phyloP scores from a whole-genome alignment of 2,888 invertebrate species.

The Stenodera caucasica region DNA sequence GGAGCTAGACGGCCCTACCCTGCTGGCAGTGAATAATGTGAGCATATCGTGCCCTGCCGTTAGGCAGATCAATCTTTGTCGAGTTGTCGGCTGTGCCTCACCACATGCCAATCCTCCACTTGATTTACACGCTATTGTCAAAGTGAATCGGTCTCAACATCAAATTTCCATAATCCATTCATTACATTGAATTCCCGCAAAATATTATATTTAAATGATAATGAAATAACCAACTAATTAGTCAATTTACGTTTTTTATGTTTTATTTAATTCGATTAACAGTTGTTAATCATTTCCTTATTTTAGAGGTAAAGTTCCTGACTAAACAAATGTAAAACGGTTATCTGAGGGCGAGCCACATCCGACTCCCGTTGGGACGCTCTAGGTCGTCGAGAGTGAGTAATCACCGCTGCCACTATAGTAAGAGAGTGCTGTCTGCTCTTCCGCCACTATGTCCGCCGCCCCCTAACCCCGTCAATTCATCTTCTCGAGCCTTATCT shows the following conservation, averaged over 20 bases:
- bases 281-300: slow-evolving; percentile 34
- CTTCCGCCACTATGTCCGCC: slow-evolving; percentile 54
- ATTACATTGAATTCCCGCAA: slow-evolving; percentile 32
- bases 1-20: slow-evolving; percentile 33
- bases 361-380: slow-evolving; percentile 49
- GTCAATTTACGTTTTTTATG: background rate
- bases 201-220: too few species aligned
- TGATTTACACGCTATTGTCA: slow-evolving; percentile 48
- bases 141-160: slow-evolving; percentile 36
- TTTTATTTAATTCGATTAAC: background rate
- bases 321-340: slow-evolving; percentile 53
- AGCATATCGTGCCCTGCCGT: slow-evolving; percentile 49
- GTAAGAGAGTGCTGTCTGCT: slow-evolving; percentile 55
- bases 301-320: slow-evolving; percentile 38
- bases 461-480: slow-evolving; percentile 54
- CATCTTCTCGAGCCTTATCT: slow-evolving; percentile 51
- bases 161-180: slow-evolving; percentile 46
- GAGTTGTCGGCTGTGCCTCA: slow-evolving; percentile 46
- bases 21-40: slow-evolving; percentile 50
- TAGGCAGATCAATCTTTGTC: slow-evolving; percentile 49
- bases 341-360: slow-evolving; percentile 54
- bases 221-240: slow-evolving; percentile 29
- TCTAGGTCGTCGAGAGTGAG: slow-evolving; percentile 49
- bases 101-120: slow-evolving; percentile 53
- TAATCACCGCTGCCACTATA: slow-evolving; percentile 54